phyloP scores from a whole-genome alignment of 2,888 invertebrate species.

The Drosophila kanekoi region DNA sequence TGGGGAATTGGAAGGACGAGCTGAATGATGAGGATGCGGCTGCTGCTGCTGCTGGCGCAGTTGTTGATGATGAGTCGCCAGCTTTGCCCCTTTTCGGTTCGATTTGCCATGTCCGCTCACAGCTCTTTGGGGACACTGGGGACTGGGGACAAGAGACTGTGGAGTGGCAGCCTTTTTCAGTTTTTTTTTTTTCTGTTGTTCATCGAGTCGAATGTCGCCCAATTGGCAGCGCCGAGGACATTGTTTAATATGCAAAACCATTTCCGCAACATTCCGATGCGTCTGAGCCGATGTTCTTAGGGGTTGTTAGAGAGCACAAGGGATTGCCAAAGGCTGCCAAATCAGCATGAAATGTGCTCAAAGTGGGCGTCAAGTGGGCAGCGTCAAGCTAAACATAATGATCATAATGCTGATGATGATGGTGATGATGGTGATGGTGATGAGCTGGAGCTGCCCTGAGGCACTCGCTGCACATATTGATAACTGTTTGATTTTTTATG shows the following conservation, averaged over 20 bases:
- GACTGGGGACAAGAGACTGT: constrained; percentile 12
- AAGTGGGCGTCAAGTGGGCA: constrained; percentile 31
- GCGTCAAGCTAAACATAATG: constrained; percentile 28
- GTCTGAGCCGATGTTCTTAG: constrained; percentile 32
- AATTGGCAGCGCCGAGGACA: constrained; percentile 73
- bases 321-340: constrained; percentile 61
- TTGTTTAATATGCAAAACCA: constrained; percentile 82
- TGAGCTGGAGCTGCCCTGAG: constrained; percentile 30
- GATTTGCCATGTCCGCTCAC: constrained; percentile 45
- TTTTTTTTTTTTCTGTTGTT: constrained; percentile 19
- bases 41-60: constrained; percentile 39
- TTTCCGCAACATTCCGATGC: constrained; percentile 73
- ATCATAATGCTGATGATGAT: constrained; percentile 20
- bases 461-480: constrained; percentile 72
- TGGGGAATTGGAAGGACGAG: constrained; percentile 24
- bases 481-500: constrained; percentile 81
- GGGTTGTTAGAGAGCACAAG: constrained; percentile 18
- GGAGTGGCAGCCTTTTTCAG: constrained; percentile 21
- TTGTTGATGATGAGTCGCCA: constrained; percentile 59
- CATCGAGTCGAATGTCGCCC: constrained; percentile 66
- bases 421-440: constrained; percentile 13
- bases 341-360: constrained; percentile 78
- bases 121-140: constrained; percentile 36
- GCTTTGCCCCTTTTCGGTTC: constrained; percentile 37
- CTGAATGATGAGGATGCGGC: constrained; percentile 49